Evolutionary conservation across 1,140 invertebrate species (phyloP).

Genomic region (Trigoniulus corallinus): DNA sequence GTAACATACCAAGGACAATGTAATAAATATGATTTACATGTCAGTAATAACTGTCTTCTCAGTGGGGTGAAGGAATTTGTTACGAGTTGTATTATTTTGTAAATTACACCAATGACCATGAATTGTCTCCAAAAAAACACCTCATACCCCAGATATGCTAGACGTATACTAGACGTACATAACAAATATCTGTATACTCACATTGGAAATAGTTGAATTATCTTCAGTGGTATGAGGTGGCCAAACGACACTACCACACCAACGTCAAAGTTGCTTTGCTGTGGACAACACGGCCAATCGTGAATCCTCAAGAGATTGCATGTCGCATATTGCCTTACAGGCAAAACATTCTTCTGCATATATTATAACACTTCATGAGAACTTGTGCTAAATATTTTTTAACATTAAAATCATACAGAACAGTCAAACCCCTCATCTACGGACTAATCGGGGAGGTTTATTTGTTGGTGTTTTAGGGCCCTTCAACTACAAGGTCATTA

Average conservation of each 20-base stretch:
- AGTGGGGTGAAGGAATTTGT: too few species aligned
- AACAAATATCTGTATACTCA: too few species aligned
- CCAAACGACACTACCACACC: slow-evolving; percentile 31
- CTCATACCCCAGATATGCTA: too few species aligned
- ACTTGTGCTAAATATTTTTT: slow-evolving; percentile 9
- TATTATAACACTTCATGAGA: slow-evolving; percentile 5
- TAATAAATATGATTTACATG: background rate
- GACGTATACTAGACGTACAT: too few species aligned
- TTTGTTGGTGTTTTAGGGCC: slow-evolving; percentile 2
- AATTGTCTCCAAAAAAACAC: too few species aligned
- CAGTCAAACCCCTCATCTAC: background rate
- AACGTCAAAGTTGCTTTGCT: slow-evolving; percentile 22
- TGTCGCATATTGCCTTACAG: slow-evolving; percentile 17
- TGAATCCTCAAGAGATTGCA: slow-evolving; percentile 14
- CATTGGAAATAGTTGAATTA: slow-evolving; percentile 26
- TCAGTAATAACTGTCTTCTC: too few species aligned
- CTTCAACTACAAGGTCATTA: too few species aligned
- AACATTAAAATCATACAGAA: slow-evolving; percentile 4
- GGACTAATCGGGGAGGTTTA: too few species aligned
- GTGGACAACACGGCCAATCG: slow-evolving; percentile 21
- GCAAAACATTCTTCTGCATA: slow-evolving; percentile 17
- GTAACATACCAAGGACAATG: slow-evolving; percentile 1
- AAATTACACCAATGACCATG: too few species aligned
- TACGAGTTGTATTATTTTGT: too few species aligned
- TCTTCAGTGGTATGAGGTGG: slow-evolving; percentile 22